A percentile compares a stretch with the other conserved stretches of the same genome.
phyloP scores from a whole-genome alignment of 2,888 invertebrate genomes.

The Synergus umbraculus region DNA sequence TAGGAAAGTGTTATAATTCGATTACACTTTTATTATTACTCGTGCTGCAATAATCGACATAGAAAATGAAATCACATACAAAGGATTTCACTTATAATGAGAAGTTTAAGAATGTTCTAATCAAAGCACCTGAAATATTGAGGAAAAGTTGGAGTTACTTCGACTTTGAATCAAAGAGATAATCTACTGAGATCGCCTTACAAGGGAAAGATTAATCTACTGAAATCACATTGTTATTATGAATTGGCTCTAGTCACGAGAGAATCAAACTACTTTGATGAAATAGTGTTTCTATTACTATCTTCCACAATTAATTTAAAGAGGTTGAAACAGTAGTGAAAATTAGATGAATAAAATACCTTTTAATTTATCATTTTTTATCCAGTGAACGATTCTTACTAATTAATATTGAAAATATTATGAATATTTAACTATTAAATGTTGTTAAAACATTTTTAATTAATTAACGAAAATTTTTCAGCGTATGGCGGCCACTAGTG shows the following conservation, averaged over 20 bases:
- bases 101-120: neutral
- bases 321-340: neutral
- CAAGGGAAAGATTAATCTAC: neutral
- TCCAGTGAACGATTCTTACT: too few relatives aligned
- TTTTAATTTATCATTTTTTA: neutral
- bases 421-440: too few relatives aligned
- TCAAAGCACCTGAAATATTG: neutral
- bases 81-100: neutral
- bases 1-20: neutral
- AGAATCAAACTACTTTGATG: neutral
- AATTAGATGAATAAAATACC: constrained; percentile 13
- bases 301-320: constrained; percentile 8
- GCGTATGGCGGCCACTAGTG: constrained; percentile 92
- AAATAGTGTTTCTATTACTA: neutral
- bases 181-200: neutral
- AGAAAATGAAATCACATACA: neutral
- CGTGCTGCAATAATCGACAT: neutral
- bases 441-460: neutral
- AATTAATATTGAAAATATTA: too few relatives aligned
- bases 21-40: neutral
- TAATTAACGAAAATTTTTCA: constrained; percentile 70
- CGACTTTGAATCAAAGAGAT: neutral
- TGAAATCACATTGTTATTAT: neutral
- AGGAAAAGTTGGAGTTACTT: neutral
- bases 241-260: neutral